Base-by-base conservation (phyloP, 2,888 invertebrate genomes). In the Tillus elongatus region DNA sequence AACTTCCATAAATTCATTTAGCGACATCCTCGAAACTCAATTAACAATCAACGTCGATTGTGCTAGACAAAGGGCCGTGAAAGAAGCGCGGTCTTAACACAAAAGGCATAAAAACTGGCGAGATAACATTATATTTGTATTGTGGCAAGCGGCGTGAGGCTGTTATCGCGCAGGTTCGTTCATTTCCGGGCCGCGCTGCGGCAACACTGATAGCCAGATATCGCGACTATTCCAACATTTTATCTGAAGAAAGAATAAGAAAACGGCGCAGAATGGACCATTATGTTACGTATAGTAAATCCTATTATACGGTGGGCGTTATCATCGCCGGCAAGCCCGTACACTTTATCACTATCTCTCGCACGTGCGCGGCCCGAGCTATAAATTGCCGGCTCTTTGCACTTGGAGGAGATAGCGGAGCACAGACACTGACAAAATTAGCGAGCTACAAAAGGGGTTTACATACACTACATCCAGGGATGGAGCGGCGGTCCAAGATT, bases 201-300 rank as follows among this genome's bases (percentile, higher is more conserved):
- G 58, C 61, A 60, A 60, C 63, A 60, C 64, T 64, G 66, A 66
- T 66, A 66, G 65, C 64, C 55, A 62, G 66, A 65, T 66, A 66
- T 64, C 64, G 60, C 61, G 57, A 57, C 60, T 60, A 64, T 64
- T 64, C 61, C 61, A 58, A 56, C 63, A 63, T 59, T 65, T 66
- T 66, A 66, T 66, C 66, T 63, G 55, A 53, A 64, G 63, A 65
- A 65, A 65, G 64, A 65, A 66, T 65, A 65, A 66, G 65, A 65
- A 66, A 66, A 64, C 64, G 65, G 61, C 63, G 58, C 62, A 66
- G 65, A 66, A 66, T 66, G 65, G 66, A 60, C 66, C 66, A 66
- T 66, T 66, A 66, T 66, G 66, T 63, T 65, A 64, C 61, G 64
- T 64, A 65, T 60, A 65, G 64, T 66, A 66, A 66, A 66, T 66